A percentile compares a stretch with the other conserved stretches of the same genome.
phyloP scores from a whole-genome alignment of 2,888 invertebrate genomes.

The Callimorpha dominula region DNA sequence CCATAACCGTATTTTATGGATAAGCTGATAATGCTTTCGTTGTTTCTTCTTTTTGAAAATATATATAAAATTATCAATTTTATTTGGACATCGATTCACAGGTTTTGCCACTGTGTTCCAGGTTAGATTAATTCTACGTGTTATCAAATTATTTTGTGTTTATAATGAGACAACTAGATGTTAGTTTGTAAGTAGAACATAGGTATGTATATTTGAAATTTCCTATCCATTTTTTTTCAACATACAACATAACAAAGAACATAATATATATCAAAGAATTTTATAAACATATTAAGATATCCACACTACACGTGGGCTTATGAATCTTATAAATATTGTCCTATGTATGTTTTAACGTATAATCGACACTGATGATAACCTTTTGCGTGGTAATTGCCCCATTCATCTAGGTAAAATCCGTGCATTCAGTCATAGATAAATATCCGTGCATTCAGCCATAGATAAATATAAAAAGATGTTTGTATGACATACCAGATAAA shows the following conservation, averaged over 20 bases:
- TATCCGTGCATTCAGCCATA: background rate
- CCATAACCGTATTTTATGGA: background rate
- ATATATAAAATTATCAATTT: background rate
- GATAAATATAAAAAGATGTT: background rate
- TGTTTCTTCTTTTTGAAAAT: background rate
- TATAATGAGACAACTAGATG: too few relatives aligned
- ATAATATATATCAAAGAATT: background rate
- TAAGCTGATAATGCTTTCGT: background rate
- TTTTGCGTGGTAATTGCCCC: background rate
- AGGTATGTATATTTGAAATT: too few relatives aligned
- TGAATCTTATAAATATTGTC: too few relatives aligned
- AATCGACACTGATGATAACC: background rate
- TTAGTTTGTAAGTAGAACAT: too few relatives aligned
- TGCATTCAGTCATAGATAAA: background rate
- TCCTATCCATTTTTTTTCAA: too few relatives aligned
- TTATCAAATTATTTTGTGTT: too few relatives aligned
- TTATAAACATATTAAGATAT: background rate
- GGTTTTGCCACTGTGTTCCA: too few relatives aligned
- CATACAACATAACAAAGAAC: too few relatives aligned
- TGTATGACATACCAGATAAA: background rate
- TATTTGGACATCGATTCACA: background rate
- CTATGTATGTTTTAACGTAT: background rate
- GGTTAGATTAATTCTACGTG: too few relatives aligned
- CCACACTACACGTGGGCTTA: background rate
- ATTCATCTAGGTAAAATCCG: background rate